phyloP scores from a whole-genome alignment of 2,797 vertebrate species.

The Carduelis carduelis region DNA sequence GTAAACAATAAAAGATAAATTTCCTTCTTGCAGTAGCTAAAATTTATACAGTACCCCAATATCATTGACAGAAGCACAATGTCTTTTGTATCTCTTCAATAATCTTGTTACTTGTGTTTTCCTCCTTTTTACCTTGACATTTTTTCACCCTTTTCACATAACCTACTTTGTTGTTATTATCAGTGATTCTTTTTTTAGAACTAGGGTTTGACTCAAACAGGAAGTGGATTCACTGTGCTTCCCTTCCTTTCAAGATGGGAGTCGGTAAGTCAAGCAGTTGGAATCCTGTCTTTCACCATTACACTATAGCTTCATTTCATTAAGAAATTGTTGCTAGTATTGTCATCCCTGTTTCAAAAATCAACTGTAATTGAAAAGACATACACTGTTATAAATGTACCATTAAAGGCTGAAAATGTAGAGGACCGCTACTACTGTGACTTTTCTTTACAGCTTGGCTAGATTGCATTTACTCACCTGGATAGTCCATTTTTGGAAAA shows the following conservation, averaged over 20 bases:
- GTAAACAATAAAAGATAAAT: not conserved
- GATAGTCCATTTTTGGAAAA: not conserved
- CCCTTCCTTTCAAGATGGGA: constrained; percentile 38
- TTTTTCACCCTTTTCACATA: not conserved
- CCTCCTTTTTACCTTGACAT: not conserved
- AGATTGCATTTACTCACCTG: not conserved
- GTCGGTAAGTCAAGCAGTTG: not conserved
- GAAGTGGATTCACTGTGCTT: constrained; percentile 60
- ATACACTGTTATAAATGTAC: not conserved
- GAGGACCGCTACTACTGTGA: not conserved
- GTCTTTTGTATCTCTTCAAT: not conserved
- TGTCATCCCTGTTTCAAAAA: not conserved
- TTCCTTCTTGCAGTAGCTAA: not conserved
- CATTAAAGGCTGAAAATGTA: not conserved
- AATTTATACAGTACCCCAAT: not conserved
- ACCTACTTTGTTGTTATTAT: not conserved
- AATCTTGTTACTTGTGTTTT: not conserved
- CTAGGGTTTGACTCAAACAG: constrained; percentile 23
- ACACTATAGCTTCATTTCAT: not conserved
- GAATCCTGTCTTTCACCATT: not conserved
- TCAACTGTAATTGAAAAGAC: not conserved
- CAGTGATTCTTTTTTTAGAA: constrained; percentile 56
- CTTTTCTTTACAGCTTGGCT: not conserved
- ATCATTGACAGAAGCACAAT: not conserved
- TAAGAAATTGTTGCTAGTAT: not conserved